These are phyloP conservation scores for Chrysomela aeneicollis DNA, from an alignment of 2,888 invertebrate species.

Conservation along the genomic window DNA sequence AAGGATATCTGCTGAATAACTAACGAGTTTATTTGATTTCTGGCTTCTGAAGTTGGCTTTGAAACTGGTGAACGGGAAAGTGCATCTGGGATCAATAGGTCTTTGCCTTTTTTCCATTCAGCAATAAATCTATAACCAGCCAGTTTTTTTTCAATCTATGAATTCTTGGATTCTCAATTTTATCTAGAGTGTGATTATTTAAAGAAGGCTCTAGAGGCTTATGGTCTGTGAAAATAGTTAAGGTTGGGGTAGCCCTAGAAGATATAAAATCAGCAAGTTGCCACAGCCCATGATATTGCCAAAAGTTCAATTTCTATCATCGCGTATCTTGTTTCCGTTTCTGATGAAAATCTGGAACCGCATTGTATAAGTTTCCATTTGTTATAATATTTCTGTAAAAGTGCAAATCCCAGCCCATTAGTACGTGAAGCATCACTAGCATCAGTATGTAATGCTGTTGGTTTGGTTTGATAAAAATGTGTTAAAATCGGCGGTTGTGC, in stretches of 20 bases:
- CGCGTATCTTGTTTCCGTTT: conserved; percentile 9
- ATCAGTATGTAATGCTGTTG: no score
- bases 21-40: background rate
- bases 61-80: background rate
- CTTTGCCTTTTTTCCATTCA: background rate
- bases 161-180: background rate
- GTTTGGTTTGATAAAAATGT: no score
- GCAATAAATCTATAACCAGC: background rate
- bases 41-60: background rate
- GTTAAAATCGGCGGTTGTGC: no score
- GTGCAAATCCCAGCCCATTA: background rate
- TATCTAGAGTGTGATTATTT: background rate
- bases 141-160: no score
- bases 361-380: conserved; percentile 5
- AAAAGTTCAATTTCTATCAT: conserved; percentile 7
- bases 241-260: no score
- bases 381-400: background rate
- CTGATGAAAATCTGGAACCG: background rate
- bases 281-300: background rate
- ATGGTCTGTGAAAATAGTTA: background rate
- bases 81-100: background rate
- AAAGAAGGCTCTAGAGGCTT: background rate
- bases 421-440: no score
- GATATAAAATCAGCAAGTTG: no score
- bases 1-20: background rate